Base-by-base conservation (phyloP, 2,888 invertebrate species). In the Drosophila kokeensis region DNA sequence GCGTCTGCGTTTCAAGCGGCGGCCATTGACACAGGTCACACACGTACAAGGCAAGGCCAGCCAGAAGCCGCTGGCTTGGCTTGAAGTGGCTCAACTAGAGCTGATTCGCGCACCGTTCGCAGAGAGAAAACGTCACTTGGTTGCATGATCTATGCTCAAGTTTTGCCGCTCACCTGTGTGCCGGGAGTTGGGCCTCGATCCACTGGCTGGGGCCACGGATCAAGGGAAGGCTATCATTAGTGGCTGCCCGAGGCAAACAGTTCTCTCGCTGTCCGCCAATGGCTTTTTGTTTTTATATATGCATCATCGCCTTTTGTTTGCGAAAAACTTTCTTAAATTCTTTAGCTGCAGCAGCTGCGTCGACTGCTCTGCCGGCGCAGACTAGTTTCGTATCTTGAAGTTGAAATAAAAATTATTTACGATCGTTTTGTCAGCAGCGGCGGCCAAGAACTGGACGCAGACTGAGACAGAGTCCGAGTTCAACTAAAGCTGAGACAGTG, bases 321-420 rank as follows among this genome's bases (percentile, higher is more conserved):
- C 78, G 89, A 84, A 90, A 88, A 90, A 90, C 87, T 89, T 87
- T 88, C 90, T 88, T 88, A 86, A 90, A 86, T 88, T 86, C 81
- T 83, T 86, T 76, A 80, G 78, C 67, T 76, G 83, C 73, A 55
- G 72, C 57, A 45, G 64, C 71, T 38, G 53, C n/a, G 75, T 18
- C 34, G 45, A 42, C 84, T 63, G 75, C 79, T 69, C 90, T 69
- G 88, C 64, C 69, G 42, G 21, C 74, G 67, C 85, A 85, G 87
- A 87, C 87, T 90, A 83, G 87, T 87, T 87, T 90, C 72, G 87
- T 86, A 86, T 86, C 90, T 90, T 82, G 49, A 87, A 85, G 86
- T 90, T 89, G 89, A 89, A 88, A 90, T 90, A 90, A 90, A 92
- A 92, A 91, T 92, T 92, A 92, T 91, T 91, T 91, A 92, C 92